A percentile compares a stretch with the other conserved stretches of the same genome.
Evolutionary conservation across 2,888 invertebrate species (phyloP).

Genomic region (Drosophila tanythrix): DNA sequence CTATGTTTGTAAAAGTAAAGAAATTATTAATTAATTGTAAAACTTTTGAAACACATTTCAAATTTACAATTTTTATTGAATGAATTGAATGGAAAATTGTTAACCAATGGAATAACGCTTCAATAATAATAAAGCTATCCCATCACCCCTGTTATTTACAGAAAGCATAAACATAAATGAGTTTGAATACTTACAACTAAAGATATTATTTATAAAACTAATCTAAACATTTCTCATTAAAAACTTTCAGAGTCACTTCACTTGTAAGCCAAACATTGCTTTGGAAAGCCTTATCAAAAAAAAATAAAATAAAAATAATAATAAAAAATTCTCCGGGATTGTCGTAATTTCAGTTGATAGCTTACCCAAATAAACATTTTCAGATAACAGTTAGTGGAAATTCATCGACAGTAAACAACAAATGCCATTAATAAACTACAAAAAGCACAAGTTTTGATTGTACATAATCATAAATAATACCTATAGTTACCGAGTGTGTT

Average conservation of each 20-base stretch:
- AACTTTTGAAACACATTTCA: neutral
- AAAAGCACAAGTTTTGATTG: neutral
- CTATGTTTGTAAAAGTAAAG: neutral
- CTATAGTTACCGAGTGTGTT: slow-evolving; percentile 10
- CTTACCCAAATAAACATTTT: slow-evolving; percentile 7
- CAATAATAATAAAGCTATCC: neutral
- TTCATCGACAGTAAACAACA: neutral
- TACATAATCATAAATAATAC: slow-evolving; percentile 33
- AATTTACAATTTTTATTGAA: neutral
- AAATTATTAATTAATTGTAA: neutral
- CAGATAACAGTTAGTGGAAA: slow-evolving; percentile 17
- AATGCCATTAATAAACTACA: neutral
- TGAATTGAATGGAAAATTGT: neutral
- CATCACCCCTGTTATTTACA: neutral
- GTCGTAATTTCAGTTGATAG: neutral
- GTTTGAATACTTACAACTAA: neutral
- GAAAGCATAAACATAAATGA: neutral
- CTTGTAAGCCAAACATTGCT: neutral
- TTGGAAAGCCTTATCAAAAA: slow-evolving; percentile 9
- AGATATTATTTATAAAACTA: neutral
- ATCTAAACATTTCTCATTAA: neutral
- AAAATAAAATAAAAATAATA: neutral
- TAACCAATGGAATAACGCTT: neutral
- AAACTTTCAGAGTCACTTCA: neutral
- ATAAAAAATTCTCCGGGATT: neutral